Conservation (phyloP, 2,797 vertebrate genomes). For the Poeciliopsis turneri region DNA sequence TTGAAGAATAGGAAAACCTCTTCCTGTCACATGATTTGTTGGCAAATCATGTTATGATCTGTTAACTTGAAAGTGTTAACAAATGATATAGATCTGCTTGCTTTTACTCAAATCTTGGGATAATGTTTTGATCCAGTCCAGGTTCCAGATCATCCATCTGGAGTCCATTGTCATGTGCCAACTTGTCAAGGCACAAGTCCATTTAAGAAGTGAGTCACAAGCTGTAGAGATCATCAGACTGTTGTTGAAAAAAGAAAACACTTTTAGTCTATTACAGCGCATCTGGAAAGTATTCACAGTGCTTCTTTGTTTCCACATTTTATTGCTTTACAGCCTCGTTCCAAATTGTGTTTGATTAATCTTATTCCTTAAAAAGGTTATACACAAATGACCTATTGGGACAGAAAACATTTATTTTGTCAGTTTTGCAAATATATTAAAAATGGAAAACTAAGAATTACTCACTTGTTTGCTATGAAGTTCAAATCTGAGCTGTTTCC, state of each 20-base stretch:
- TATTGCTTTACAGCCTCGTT: not conserved
- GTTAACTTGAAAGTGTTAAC: not conserved
- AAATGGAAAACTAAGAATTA: not conserved
- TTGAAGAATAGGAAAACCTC: conserved; percentile 76
- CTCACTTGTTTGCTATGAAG: not conserved
- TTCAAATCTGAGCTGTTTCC: not conserved
- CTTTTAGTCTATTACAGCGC: not conserved
- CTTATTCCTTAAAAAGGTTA: not conserved
- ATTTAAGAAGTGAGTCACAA: conserved; percentile 85
- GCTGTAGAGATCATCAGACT: not conserved
- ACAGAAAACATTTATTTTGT: not conserved
- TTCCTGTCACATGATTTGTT: not conserved
- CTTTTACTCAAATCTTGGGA: conserved; percentile 83
- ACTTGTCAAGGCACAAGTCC: conserved; percentile 92
- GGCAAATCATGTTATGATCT: not conserved
- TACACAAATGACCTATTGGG: not conserved
- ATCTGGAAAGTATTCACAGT: not conserved
- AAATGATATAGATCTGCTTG: conserved; percentile 1
- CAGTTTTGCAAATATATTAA: not conserved
- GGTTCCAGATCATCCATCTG: conserved; percentile 92
- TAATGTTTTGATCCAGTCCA: conserved; percentile 91
- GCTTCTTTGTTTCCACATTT: not conserved
- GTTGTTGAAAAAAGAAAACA: not conserved
- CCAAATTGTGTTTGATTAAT: not conserved
- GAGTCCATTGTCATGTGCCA: conserved; percentile 95